These are phyloP conservation scores for Tokudaia muenninki DNA, from an alignment of 2,797 vertebrate genomes.

Conservation along the genomic window DNA sequence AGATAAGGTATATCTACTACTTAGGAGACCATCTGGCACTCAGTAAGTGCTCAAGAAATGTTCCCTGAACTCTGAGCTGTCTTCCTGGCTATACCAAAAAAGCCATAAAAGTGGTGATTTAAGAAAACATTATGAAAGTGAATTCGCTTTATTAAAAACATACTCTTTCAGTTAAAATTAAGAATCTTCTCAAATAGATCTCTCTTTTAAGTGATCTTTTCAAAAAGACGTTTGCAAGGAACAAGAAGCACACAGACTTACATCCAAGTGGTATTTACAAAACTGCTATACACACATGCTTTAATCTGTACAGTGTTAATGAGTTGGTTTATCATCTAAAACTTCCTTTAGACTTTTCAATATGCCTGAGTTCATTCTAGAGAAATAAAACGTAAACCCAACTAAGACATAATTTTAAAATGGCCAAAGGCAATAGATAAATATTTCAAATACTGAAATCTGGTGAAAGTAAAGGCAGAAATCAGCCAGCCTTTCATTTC, in stretches of 20 bases:
- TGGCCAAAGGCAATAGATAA: constrained; percentile 54
- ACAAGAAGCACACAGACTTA: not conserved
- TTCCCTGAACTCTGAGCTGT: not conserved
- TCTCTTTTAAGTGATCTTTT: not conserved
- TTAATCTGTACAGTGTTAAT: constrained; percentile 6
- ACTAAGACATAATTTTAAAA: constrained; percentile 62
- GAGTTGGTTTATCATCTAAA: constrained; percentile 49
- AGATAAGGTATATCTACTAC: constrained; percentile 71
- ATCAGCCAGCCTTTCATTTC: constrained; percentile 62
- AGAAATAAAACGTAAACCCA: constrained; percentile 59
- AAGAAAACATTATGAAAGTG: constrained; percentile 32
- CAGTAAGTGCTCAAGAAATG: constrained; percentile 78
- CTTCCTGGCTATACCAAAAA: constrained; percentile 24
- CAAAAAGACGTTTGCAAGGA: not conserved
- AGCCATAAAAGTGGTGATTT: not conserved
- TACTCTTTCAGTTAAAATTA: constrained; percentile 41
- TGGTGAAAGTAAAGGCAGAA: constrained; percentile 32
- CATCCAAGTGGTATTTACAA: not conserved
- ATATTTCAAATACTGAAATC: constrained; percentile 72
- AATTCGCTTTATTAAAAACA: constrained; percentile 39
- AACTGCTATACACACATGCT: not conserved
- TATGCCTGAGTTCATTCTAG: constrained; percentile 1
- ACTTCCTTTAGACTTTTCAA: not conserved
- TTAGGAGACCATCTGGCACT: constrained; percentile 43
- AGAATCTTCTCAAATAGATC: constrained; percentile 12